Percentiles rank a stretch among this genome's conserved stretches.
Conservation (phyloP, 2,113 vertebrate species). For the Aythya baeri region DNA sequence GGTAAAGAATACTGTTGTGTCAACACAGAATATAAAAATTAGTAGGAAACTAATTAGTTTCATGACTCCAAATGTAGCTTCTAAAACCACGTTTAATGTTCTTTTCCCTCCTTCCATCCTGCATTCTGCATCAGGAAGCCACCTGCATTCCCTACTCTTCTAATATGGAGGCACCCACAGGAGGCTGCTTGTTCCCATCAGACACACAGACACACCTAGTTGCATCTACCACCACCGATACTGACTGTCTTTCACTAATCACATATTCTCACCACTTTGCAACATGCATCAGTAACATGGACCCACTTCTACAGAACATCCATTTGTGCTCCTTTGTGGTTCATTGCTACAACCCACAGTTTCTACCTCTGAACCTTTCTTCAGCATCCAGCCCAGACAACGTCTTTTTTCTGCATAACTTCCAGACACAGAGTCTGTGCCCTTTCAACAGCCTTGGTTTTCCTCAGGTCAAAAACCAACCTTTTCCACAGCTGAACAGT, state of each 20-base stretch:
- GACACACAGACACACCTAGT: not conserved
- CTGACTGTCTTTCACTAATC: not conserved
- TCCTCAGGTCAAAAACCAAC: not conserved
- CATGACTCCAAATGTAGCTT: not conserved
- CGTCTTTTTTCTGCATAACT: not conserved
- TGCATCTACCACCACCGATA: not conserved
- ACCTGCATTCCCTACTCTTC: not conserved
- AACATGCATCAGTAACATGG: not conserved
- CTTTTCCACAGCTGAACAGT: not conserved
- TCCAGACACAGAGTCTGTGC: not conserved
- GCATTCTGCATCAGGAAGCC: not conserved
- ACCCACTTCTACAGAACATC: not conserved
- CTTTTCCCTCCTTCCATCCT: not conserved
- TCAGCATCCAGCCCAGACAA: not conserved
- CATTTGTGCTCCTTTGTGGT: not conserved
- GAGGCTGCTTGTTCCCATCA: not conserved
- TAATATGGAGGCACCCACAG: not conserved
- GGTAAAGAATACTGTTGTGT: not conserved
- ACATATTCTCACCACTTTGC: not conserved
- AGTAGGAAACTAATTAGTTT: not conserved
- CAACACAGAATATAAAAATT: not conserved
- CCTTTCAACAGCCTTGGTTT: not conserved
- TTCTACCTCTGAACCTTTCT: not conserved
- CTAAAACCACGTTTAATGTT: not conserved
- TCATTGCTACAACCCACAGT: not conserved